A percentile compares a stretch with the other conserved stretches of the same genome.
phyloP scores from a whole-genome alignment of 2,113 vertebrate species.

The Gopherus flavomarginatus region DNA sequence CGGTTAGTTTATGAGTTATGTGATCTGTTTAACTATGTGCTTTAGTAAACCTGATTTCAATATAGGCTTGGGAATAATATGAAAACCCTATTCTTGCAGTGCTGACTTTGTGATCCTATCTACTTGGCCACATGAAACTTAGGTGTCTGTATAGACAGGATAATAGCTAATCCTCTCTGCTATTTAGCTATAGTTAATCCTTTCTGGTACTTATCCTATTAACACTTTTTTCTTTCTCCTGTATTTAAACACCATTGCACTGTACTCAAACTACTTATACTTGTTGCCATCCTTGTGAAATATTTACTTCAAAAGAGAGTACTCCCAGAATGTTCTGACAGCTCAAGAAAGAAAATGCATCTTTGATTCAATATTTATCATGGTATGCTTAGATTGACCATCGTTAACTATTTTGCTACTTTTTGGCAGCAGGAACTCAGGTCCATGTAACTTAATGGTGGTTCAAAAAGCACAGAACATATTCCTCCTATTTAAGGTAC shows the following conservation, averaged over 20 bases:
- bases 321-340: constrained; percentile 27
- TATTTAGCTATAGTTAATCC: constrained; percentile 62
- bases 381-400: constrained; percentile 11
- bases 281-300: constrained; percentile 45
- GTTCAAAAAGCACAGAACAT: neutral
- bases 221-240: constrained; percentile 44
- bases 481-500: neutral
- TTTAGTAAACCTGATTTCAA: constrained; percentile 55
- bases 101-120: constrained; percentile 24
- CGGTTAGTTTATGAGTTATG: neutral
- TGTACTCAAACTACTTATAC: constrained; percentile 59
- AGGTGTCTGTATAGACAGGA: constrained; percentile 58
- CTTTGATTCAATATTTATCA: constrained; percentile 31
- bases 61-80: constrained; percentile 36
- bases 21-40: constrained; percentile 40
- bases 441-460: neutral
- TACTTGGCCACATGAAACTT: constrained; percentile 54
- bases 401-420: constrained; percentile 1
- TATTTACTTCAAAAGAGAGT: neutral
- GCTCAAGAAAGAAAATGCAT: neutral
- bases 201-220: constrained; percentile 68
- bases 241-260: constrained; percentile 56
- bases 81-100: neutral
- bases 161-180: constrained; percentile 71
- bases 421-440: neutral